A percentile compares a stretch with the other conserved stretches of the same genome.
Evolutionary conservation across 2,888 invertebrate genomes (phyloP).

Genomic region (Neuroscelio doddi): DNA sequence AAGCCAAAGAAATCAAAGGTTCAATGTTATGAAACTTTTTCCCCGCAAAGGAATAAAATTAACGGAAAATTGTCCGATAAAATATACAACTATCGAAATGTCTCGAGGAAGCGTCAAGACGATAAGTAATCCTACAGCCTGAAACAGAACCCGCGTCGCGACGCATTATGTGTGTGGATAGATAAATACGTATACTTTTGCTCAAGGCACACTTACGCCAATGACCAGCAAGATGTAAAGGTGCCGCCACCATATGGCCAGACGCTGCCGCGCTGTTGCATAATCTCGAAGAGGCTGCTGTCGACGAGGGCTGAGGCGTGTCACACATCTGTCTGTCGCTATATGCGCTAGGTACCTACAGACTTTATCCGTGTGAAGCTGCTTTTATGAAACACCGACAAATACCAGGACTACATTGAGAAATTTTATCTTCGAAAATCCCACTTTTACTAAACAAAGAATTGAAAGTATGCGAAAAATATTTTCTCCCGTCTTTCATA

Average conservation of each 20-base stretch:
- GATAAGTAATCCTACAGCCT: constrained; percentile 35
- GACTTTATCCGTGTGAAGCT: constrained; percentile 16
- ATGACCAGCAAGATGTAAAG: constrained; percentile 62
- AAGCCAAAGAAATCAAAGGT: too few species aligned
- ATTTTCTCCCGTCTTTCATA: too few species aligned
- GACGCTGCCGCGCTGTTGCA: constrained; percentile 55
- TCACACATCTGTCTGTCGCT: constrained; percentile 65
- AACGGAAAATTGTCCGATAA: constrained; percentile 6
- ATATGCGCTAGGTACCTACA: constrained; percentile 12
- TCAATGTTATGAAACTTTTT: too few species aligned
- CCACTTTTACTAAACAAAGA: background rate
- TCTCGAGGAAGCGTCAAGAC: constrained; percentile 29
- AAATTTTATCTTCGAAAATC: constrained; percentile 6
- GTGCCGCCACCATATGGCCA: constrained; percentile 66
- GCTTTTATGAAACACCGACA: constrained; percentile 28
- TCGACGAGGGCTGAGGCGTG: constrained; percentile 50
- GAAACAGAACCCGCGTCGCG: constrained; percentile 35
- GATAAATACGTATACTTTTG: constrained; percentile 38
- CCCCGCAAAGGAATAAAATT: constrained; percentile 3
- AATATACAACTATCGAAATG: background rate
- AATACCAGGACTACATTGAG: background rate
- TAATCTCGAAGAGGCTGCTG: constrained; percentile 55
- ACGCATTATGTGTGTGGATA: constrained; percentile 22
- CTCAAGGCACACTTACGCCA: constrained; percentile 50
- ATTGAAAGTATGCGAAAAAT: too few species aligned